Conservation (phyloP, 2,888 invertebrate genomes). For the Cecidostiba fungosa region DNA sequence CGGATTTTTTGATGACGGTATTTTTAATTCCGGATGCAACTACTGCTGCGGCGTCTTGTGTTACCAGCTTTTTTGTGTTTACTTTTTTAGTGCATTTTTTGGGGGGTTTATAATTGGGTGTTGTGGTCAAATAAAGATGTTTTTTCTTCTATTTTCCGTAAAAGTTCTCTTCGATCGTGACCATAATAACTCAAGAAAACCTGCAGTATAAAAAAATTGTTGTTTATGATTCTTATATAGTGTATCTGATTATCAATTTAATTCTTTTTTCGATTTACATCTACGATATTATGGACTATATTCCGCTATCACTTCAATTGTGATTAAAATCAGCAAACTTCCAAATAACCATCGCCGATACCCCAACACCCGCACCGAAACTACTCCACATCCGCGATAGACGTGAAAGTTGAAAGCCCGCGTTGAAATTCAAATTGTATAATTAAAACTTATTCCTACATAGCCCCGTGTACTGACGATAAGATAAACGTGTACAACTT, state of each 20-base stretch:
- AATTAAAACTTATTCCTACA: constrained; percentile 33
- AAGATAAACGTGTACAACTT: constrained; percentile 33
- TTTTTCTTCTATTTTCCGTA: no score
- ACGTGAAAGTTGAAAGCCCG: neutral
- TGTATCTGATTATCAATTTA: no score
- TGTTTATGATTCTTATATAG: no score
- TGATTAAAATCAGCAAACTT: neutral
- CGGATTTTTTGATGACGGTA: neutral
- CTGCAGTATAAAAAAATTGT: no score
- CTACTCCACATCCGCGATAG: neutral
- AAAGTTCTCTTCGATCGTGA: no score
- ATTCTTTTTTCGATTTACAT: no score
- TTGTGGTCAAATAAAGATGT: no score
- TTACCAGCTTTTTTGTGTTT: no score
- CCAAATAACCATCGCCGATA: neutral
- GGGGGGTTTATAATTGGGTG: no score
- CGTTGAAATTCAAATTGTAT: neutral
- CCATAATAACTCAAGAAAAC: no score
- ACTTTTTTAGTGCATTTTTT: no score
- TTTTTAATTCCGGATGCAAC: neutral
- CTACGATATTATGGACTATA: no score
- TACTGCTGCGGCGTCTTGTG: neutral
- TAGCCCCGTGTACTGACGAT: neutral
- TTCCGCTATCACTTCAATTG: neutral
- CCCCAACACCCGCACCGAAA: neutral